Evolutionary conservation across 1,140 invertebrate species (phyloP), one percentile per base, ranked within the genome.

Genomic region (Nephila pilipes): DNA sequence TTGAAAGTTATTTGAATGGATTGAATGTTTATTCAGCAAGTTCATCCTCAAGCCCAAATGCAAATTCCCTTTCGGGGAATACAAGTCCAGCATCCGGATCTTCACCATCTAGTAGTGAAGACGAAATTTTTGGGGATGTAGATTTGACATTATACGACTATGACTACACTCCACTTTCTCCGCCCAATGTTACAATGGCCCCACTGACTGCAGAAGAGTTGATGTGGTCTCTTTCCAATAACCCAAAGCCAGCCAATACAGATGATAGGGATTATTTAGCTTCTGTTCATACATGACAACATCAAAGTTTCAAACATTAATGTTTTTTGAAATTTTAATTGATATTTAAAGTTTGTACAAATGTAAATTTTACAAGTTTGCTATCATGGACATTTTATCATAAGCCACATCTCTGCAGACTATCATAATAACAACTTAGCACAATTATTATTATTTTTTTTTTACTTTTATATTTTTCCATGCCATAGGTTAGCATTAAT

Each of bases 151-250:
- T 95, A 58, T 95, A 95, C 94, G 95, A 96, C 88, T 95, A 95
- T 94, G 95, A 96, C 93, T 93, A 95, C 63, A 94, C 95, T 79
- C 94, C 95, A 58, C 87, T 95, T 38, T 94, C 95, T 90, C 96
- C 97, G 94, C 97, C 97, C 55, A 96, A 96, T 90, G 96, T 96
- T 95, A 97, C 97, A 94, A 95, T 97, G 57, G 96, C 97, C 25
- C 96, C 97, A 4, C 95, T 97, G n/a, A 96, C 96, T 94, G 96
- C 96, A n/a, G 97, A 97, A 93, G 97, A 97, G 94, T 96, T 97
- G 36, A 96, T 97, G 60, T 97, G 96, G 94, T 95, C 95, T 60
- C 60, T 93, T 38, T 94, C 85, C n/a, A 93, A 89, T 36, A 79
- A 89, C 55, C 91, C 87, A 46, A 93, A 55, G 29, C 36, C 60